phyloP scores from a whole-genome alignment of 92 coral and sea anemone species.

The Plumapathes pennacea region DNA sequence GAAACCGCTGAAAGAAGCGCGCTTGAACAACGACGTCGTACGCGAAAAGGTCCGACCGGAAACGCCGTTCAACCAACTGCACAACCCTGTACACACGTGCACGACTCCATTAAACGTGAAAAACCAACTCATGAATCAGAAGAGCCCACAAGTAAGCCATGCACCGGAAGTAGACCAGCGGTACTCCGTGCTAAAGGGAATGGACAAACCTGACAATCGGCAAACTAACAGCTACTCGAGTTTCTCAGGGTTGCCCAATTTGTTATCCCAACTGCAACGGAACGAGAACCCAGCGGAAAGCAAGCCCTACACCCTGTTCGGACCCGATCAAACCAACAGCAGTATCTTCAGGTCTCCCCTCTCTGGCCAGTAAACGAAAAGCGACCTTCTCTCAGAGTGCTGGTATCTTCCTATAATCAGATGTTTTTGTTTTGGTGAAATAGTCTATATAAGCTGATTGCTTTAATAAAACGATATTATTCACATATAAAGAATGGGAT shows the following conservation, averaged over 20 bases:
- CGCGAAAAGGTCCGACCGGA: constrained; percentile 76
- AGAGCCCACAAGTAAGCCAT: constrained; percentile 35
- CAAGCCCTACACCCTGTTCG: constrained; percentile 89
- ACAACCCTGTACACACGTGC: constrained; percentile 80
- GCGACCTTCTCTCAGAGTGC: constrained; percentile 6
- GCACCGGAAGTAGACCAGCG: constrained; percentile 28
- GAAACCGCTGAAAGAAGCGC: constrained; percentile 36
- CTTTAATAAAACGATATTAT: constrained; percentile 7
- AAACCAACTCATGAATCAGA: constrained; percentile 94
- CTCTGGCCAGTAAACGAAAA: constrained; percentile 58
- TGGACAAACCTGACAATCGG: constrained; percentile 96
- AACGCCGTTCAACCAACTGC: constrained; percentile 91
- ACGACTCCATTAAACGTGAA: constrained; percentile 65
- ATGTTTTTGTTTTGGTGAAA: constrained; percentile 35
- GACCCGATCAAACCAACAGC: constrained; percentile 93
- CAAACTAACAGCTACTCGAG: constrained; percentile 75
- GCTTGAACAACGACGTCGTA: constrained; percentile 87
- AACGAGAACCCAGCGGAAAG: constrained; percentile 55
- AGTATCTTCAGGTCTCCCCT: constrained; percentile 78
- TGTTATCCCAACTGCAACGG: constrained; percentile 65
- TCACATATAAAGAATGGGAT: no score
- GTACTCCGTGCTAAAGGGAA: constrained; percentile 67
- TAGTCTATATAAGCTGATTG: neutral
- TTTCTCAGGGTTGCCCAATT: constrained; percentile 90
- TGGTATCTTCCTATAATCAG: constrained; percentile 19